Base-by-base conservation (phyloP, 2,888 invertebrate genomes). In the Mechanitis mazaeus region DNA sequence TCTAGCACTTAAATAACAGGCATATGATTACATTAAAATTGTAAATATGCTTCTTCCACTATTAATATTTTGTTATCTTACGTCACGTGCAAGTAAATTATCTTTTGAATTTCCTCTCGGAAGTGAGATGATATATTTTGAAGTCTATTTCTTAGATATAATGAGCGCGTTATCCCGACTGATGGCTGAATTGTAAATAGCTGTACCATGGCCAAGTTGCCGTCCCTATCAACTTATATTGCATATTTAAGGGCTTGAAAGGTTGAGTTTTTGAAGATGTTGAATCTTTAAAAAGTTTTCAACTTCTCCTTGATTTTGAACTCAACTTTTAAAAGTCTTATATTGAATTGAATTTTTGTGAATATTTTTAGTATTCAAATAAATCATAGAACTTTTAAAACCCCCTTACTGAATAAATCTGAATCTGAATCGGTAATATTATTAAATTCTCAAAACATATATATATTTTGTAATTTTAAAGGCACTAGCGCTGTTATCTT, bases 401-500 rank as follows among this genome's bases (percentile, higher is more conserved):
- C 31, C 31, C 31, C 31, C 28, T 6, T 31, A 5, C 50, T 5
- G 9, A 50, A 50, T 31, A 50, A 11, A 50, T 31, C 35, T 35
- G 35, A 5, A 35, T 35, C 3, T 35, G 35, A 35, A 35, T 35
- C 35, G 35, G 35, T 6, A 35, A 35, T 35, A 35, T 5, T 20
- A 20, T 20, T 20, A 20, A 20, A 20, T 20, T 20, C 20, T 1
- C 20, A 20, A 20, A 20, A 20, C 20, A 20, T 20, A 20, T 20
- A 20, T 20, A 20, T 20, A 1, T 20, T 20, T 20, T 20, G 20
- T 20, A 20, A 20, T 20, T 20, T 20, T 31, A 11, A 56, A 63
- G 61, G 60, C 59, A 61, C 60, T 68, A 69, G 64, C 47, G 60
- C 63, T 53, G 59, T 63, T 66, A 67, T 66, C 65, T 67, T 61